Evolutionary conservation across 2,888 invertebrate genomes (phyloP).

Genomic region (Lymantria monacha): DNA sequence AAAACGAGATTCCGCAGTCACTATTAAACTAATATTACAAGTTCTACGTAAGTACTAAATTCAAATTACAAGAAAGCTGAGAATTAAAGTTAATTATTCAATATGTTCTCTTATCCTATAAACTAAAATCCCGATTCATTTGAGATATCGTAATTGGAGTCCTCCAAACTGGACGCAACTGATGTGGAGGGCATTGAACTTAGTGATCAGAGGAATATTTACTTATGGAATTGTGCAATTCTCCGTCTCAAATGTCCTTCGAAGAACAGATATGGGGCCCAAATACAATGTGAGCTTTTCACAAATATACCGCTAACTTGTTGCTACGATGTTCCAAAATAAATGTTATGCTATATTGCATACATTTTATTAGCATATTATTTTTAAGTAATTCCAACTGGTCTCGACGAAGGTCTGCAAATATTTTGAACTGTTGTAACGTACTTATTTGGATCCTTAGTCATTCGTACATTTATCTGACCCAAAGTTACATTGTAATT

Average conservation of each 20-base stretch:
- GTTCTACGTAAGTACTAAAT: no score
- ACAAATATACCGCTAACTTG: slow-evolving; percentile 57
- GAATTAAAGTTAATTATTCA: no score
- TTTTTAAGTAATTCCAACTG: slow-evolving; percentile 11
- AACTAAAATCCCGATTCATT: neutral
- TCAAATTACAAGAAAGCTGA: no score
- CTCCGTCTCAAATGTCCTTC: slow-evolving; percentile 55
- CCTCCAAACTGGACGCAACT: neutral
- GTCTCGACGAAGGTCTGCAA: slow-evolving; percentile 10
- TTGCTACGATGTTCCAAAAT: slow-evolving; percentile 46
- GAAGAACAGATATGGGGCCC: slow-evolving; percentile 50
- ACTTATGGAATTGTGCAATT: slow-evolving; percentile 56
- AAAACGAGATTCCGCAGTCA: no score
- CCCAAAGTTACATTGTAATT: neutral
- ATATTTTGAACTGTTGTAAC: slow-evolving; percentile 7
- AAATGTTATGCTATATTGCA: slow-evolving; percentile 45
- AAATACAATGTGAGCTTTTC: slow-evolving; percentile 42
- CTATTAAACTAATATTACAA: no score
- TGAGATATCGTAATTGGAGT: neutral
- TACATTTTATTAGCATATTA: slow-evolving; percentile 14
- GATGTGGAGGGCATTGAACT: slow-evolving; percentile 49
- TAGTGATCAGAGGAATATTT: slow-evolving; percentile 42
- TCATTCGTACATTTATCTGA: neutral
- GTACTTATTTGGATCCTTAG: slow-evolving; percentile 5
- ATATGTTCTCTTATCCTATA: neutral